Percentiles rank a stretch among this genome's conserved stretches.
phyloP scores from a whole-genome alignment of 2,797 vertebrate genomes.

The Okamejei kenojei region DNA sequence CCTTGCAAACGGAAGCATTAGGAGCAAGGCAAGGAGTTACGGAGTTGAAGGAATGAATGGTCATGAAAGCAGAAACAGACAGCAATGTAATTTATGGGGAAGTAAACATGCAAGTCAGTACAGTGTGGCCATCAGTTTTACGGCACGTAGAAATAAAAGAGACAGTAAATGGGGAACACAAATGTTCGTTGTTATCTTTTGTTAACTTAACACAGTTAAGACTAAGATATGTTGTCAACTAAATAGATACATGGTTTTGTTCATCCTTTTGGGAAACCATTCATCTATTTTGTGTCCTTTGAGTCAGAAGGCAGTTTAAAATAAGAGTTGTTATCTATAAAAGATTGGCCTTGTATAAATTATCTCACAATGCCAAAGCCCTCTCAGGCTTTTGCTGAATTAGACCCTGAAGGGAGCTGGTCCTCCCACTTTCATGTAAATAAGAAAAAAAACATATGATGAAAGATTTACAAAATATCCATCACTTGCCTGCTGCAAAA shows the following conservation, averaged over 20 bases:
- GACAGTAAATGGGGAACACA: background rate
- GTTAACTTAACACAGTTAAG: background rate
- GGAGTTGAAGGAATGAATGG: background rate
- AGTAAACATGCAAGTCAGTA: background rate
- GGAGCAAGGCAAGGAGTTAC: background rate
- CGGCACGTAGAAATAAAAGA: background rate
- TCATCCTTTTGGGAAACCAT: background rate
- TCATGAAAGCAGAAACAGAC: background rate
- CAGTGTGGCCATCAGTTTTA: background rate
- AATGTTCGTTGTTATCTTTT: background rate
- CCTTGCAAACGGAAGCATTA: background rate
- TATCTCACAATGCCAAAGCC: background rate
- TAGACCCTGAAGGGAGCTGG: background rate
- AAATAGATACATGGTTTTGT: background rate
- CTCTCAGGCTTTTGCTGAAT: background rate
- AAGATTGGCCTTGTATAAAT: background rate
- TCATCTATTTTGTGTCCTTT: background rate
- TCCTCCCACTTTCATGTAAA: background rate
- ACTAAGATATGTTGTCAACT: background rate
- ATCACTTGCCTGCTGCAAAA: background rate
- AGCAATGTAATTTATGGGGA: background rate
- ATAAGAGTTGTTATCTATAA: background rate
- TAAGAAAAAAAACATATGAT: background rate
- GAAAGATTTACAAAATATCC: slow-evolving; percentile 4
- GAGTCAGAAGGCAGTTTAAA: background rate